Evolutionary conservation across 1,140 invertebrate genomes (phyloP).

Genomic region (Drosophila lacteicornis): DNA sequence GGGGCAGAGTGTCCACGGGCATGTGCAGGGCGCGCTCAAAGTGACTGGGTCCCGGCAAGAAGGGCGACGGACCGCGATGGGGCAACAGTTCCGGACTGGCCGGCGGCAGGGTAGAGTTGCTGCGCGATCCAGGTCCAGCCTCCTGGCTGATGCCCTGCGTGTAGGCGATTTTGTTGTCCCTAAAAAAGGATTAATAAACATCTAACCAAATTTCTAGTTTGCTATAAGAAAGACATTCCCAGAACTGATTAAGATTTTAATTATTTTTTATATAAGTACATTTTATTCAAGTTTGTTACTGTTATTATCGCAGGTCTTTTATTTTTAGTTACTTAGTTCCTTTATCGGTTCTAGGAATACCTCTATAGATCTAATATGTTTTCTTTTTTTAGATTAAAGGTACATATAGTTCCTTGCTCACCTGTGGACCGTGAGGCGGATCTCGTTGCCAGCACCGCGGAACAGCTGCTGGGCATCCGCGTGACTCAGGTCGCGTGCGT

Average conservation of each 20-base stretch:
- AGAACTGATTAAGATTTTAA: background rate
- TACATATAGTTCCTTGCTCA: slow-evolving; percentile 65
- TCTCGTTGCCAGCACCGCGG: slow-evolving; percentile 90
- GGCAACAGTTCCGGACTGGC: slow-evolving; percentile 61
- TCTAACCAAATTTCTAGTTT: background rate
- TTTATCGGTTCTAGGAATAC: background rate
- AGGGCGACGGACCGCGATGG: slow-evolving; percentile 81
- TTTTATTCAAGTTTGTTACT: background rate
- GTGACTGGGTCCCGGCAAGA: slow-evolving; percentile 79
- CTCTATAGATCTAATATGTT: background rate
- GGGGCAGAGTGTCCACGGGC: slow-evolving; percentile 82
- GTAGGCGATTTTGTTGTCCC: slow-evolving; percentile 84
- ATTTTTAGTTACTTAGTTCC: background rate
- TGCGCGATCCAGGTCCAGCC: slow-evolving; percentile 42
- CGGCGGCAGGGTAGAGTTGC: slow-evolving; percentile 69
- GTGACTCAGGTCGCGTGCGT: slow-evolving; percentile 93
- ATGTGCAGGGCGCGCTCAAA: slow-evolving; percentile 77
- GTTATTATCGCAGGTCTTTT: background rate
- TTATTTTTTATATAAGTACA: background rate
- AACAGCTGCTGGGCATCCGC: slow-evolving; percentile 96
- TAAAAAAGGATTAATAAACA: slow-evolving; percentile 4
- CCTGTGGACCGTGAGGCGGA: slow-evolving; percentile 89
- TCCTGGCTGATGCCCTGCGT: slow-evolving; percentile 76
- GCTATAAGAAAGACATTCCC: background rate
- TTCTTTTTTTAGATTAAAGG: background rate